Base-by-base conservation (phyloP, 2,888 invertebrate species). In the Trissoscelio sp. region DNA sequence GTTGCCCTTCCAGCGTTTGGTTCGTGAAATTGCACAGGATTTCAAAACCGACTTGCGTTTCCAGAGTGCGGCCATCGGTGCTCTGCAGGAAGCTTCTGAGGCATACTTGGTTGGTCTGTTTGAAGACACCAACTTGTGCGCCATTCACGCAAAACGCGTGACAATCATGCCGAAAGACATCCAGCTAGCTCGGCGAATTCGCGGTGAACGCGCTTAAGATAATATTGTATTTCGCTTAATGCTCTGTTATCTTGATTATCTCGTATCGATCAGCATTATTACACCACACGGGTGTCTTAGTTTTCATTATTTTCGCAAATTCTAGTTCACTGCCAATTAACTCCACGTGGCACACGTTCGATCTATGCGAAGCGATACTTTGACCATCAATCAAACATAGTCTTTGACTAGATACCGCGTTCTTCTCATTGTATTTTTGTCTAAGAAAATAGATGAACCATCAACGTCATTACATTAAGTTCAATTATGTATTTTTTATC, bases 91-190 rank as follows among this genome's bases (percentile, higher is more conserved):
- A 93, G 97, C 97, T 58, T 95, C 96, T 87, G 97, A 97, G 92
- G 97, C 97, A 1, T 97, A 97, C 92, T 93, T 98, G n/a, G 98
- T 98, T 80, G 85, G 85, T 64, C 93, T 99, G 77, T 98, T 99
- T 92, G 98, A 98, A 94, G 98, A 99, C 93, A 98, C 98, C 85
- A 99, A 98, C 93, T 94, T 98, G 94, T 98, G 98, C 93, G 98
- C 98, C 85, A 98, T 98, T 92, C 98, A 98, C 90, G 98, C 98
- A 88, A 98, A 98, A 92, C 95, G 98, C 88, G 81, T 81, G 60
- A 81, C 81, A 14, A 80, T 80, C 12, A 80, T 80, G 80, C 79
- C 79, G 20, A 74, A 80, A n/a, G 74, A 80, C 22, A 80, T 80
- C 31, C 70, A 78, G 28, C 31, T 79, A 42, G 79, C 79, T 14